Evolutionary conservation across 2,113 vertebrate genomes (phyloP).

Genomic region (Trogon melanurus): DNA sequence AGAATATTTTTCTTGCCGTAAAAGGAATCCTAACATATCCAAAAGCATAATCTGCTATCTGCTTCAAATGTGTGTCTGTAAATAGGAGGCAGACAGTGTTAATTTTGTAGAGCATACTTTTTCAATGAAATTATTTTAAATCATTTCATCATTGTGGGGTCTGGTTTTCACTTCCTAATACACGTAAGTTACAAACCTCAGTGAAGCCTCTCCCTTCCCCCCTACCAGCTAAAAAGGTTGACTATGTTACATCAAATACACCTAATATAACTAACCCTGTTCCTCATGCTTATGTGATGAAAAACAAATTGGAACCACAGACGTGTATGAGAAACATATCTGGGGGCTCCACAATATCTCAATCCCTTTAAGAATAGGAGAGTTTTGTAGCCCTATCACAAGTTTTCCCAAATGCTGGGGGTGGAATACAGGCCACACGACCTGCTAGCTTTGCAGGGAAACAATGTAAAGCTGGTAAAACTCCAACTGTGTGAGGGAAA

Average conservation of each 20-base stretch:
- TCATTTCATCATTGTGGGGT: neutral
- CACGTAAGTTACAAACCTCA: neutral
- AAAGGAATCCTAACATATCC: neutral
- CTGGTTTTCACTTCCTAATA: constrained; percentile 15
- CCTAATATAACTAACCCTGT: neutral
- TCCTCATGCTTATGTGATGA: neutral
- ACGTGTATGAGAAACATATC: neutral
- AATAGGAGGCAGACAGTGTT: neutral
- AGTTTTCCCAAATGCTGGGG: neutral
- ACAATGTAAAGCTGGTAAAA: neutral
- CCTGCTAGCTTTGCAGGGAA: neutral
- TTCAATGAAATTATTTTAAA: constrained; percentile 5
- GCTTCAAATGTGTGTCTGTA: neutral
- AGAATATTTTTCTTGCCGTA: neutral
- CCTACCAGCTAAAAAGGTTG: neutral
- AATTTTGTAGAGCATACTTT: neutral
- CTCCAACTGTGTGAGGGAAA: neutral
- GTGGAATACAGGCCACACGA: neutral
- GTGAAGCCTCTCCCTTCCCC: neutral
- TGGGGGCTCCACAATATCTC: neutral
- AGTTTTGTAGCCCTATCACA: neutral
- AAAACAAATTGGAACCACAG: constrained; percentile 24
- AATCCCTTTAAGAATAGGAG: neutral
- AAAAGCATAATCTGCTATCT: neutral
- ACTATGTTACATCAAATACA: constrained; percentile 9